phyloP scores from a whole-genome alignment of 2,113 vertebrate genomes.

The Phalacrocorax brasilianus region DNA sequence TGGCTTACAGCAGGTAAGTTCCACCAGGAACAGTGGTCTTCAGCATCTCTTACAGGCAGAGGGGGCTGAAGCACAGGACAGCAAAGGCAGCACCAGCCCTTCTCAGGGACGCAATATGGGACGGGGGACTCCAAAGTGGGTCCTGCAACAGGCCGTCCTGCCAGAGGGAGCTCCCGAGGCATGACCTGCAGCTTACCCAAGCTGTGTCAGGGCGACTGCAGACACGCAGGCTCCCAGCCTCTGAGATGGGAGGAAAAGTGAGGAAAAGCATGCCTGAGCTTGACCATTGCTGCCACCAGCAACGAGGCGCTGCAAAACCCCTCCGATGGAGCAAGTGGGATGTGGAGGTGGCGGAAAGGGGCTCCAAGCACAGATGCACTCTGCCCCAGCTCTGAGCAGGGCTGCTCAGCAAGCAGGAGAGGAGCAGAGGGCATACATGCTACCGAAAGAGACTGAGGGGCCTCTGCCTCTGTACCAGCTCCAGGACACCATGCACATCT shows the following conservation, averaged over 20 bases:
- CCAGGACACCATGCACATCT: rapidly evolving
- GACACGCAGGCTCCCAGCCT: neutral
- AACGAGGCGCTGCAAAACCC: neutral
- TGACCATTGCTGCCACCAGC: rapidly evolving
- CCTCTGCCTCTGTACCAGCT: rapidly evolving
- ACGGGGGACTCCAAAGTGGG: neutral
- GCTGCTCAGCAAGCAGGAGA: neutral
- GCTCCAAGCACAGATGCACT: rapidly evolving
- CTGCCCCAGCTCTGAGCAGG: neutral
- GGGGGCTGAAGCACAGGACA: neutral
- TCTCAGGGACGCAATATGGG: rapidly evolving
- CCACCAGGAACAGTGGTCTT: rapidly evolving
- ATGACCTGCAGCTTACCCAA: neutral
- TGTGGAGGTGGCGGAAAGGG: neutral
- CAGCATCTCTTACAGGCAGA: neutral
- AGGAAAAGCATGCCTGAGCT: neutral
- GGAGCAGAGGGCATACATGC: neutral
- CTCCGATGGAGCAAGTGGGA: neutral
- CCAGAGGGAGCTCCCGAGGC: rapidly evolving
- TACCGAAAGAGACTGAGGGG: rapidly evolving
- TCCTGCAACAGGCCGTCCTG: neutral
- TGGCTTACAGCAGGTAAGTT: neutral
- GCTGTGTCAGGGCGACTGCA: neutral
- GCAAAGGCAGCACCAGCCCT: neutral
- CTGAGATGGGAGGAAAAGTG: rapidly evolving